Conservation (phyloP, 2,888 invertebrate species). For the Protonemura montana region DNA sequence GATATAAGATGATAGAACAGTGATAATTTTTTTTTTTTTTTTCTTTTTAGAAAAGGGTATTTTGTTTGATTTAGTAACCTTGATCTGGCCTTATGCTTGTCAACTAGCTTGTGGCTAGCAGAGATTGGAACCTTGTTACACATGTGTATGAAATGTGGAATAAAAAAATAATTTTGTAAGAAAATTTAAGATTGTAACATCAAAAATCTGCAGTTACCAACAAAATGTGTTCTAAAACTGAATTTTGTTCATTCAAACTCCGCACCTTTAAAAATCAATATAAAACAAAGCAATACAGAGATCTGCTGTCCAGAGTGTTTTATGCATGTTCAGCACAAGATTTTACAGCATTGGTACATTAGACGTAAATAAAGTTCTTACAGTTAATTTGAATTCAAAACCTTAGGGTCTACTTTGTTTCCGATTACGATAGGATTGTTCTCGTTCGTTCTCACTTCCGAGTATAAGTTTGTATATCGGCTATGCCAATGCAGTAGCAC, state of each 20-base stretch:
- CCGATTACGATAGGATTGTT: constrained; percentile 53
- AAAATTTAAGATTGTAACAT: not conserved
- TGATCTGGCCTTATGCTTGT: not conserved
- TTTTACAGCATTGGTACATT: too few relatives aligned
- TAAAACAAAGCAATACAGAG: not conserved
- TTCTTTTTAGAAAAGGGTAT: not conserved
- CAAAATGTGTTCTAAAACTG: not conserved
- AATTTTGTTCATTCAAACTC: not conserved
- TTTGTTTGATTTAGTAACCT: not conserved
- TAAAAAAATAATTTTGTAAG: not conserved
- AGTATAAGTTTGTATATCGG: constrained; percentile 57
- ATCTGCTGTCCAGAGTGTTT: not conserved
- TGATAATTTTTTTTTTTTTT: too few relatives aligned
- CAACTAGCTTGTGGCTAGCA: not conserved
- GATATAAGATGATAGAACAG: too few relatives aligned
- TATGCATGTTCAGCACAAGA: not conserved
- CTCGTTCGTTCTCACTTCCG: constrained; percentile 56
- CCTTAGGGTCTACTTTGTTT: constrained; percentile 43
- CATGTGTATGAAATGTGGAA: not conserved
- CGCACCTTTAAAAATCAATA: not conserved
- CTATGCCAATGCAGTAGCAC: constrained; percentile 61
- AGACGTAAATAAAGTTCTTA: not conserved
- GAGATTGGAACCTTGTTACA: not conserved
- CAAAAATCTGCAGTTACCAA: too few relatives aligned
- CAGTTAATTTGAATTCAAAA: constrained; percentile 19